These are phyloP conservation scores for Sus cebifrons DNA, from an alignment of 2,797 vertebrate species.

Conservation along the genomic window DNA sequence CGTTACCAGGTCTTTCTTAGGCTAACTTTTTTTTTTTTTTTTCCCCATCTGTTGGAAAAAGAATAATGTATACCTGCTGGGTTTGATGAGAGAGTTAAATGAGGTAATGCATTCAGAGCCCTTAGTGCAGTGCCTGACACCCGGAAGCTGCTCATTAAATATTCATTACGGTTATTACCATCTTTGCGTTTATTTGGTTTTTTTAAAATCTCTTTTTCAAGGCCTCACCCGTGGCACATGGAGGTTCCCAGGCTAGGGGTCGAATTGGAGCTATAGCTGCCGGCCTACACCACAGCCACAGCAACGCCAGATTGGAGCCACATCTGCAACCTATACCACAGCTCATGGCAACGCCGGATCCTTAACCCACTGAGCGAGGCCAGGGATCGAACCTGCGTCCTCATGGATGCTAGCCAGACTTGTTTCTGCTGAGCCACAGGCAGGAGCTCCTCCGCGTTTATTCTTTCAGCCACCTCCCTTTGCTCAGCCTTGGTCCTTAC, in stretches of 20 bases:
- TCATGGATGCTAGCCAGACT: too few species aligned
- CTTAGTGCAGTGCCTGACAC: background rate
- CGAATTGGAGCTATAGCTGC: too few species aligned
- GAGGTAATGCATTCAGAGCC: background rate
- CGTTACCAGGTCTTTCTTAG: background rate
- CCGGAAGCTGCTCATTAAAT: background rate
- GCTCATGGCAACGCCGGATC: too few species aligned
- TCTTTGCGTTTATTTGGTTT: background rate
- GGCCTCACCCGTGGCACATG: too few species aligned
- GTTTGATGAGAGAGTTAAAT: constrained; percentile 45
- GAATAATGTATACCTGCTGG: background rate
- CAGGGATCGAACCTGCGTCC: too few species aligned
- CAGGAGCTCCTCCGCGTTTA: background rate
- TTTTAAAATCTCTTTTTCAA: too few species aligned
- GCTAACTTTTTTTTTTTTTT: background rate
- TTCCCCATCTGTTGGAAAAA: background rate
- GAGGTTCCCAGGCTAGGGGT: too few species aligned
- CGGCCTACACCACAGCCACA: too few species aligned
- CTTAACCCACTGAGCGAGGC: too few species aligned
- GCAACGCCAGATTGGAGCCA: too few species aligned
- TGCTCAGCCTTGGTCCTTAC: background rate
- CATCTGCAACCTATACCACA: too few species aligned
- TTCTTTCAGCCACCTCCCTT: background rate
- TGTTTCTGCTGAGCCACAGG: too few species aligned
- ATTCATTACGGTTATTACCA: background rate